A percentile compares a stretch with the other conserved stretches of the same genome.
phyloP scores from a whole-genome alignment of 2,888 invertebrate species.

The Falcaria lacertinaria region DNA sequence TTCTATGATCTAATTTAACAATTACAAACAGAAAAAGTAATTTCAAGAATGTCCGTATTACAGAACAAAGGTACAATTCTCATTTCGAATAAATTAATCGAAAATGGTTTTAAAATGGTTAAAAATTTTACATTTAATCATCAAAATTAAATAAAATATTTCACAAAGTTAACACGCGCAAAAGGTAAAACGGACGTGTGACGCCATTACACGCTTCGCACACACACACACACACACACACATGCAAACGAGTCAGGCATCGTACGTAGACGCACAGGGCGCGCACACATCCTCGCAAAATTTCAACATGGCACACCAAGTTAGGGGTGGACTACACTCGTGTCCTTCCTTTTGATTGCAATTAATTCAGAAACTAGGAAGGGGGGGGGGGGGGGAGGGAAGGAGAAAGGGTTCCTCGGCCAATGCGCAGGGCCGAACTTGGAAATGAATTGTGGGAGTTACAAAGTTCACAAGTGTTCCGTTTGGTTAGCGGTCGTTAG shows the following conservation, averaged over 20 bases:
- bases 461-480: constrained; percentile 50
- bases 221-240: constrained; percentile 30
- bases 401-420: constrained; percentile 62
- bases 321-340: constrained; percentile 76
- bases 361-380: constrained; percentile 71
- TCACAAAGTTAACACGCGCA: constrained; percentile 15
- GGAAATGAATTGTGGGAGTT: constrained; percentile 54
- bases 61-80: too few species aligned
- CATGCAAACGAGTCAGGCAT: constrained; percentile 13
- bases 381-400: constrained; percentile 31
- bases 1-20: too few species aligned
- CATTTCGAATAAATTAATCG: too few species aligned
- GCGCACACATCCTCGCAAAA: constrained; percentile 54
- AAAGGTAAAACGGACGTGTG: constrained; percentile 16
- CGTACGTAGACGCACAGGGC: constrained; percentile 16
- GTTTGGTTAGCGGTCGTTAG: constrained; percentile 50
- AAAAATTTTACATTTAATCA: too few species aligned
- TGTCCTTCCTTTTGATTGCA: constrained; percentile 80
- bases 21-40: too few species aligned
- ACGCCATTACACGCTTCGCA: constrained; percentile 10
- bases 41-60: too few species aligned
- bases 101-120: too few species aligned
- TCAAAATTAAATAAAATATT: neutral
- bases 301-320: constrained; percentile 73
- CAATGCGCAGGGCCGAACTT: constrained; percentile 74